Evolutionary conservation across 2,797 vertebrate genomes (phyloP).

Genomic region (Tapirus indicus): DNA sequence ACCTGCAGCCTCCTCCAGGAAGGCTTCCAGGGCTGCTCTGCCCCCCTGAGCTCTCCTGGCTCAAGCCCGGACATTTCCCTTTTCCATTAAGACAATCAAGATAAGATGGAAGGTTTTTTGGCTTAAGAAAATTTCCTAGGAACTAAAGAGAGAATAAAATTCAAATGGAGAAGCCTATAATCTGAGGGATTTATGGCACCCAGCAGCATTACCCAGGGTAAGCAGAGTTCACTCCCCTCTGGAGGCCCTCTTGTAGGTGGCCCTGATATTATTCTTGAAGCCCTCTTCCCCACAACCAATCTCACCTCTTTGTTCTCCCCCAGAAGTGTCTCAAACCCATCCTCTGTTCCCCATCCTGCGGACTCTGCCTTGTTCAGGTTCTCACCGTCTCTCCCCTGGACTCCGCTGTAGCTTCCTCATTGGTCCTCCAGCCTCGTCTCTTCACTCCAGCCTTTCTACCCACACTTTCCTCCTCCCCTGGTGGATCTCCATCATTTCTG

Average conservation of each 20-base stretch:
- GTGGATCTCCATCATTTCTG: not conserved
- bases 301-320: not conserved
- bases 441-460: not conserved
- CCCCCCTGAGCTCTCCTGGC: not conserved
- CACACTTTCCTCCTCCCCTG: not conserved
- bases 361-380: not conserved
- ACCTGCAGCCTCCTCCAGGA: not conserved
- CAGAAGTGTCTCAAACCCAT: not conserved
- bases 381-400: not conserved
- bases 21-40: not conserved
- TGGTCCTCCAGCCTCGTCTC: not conserved
- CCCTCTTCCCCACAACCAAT: not conserved
- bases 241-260: not conserved
- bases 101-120: not conserved
- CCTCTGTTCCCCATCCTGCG: not conserved
- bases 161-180: not conserved
- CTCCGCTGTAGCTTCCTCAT: not conserved
- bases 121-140: not conserved
- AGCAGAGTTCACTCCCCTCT: not conserved
- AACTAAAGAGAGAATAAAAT: slow-evolving; percentile 28
- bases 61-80: not conserved
- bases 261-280: not conserved
- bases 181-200: not conserved
- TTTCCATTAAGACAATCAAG: slow-evolving; percentile 2
- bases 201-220: not conserved